A percentile compares a stretch with the other conserved stretches of the same genome.
phyloP scores from a whole-genome alignment of 2,888 invertebrate species.

The Epinotia bilunana region DNA sequence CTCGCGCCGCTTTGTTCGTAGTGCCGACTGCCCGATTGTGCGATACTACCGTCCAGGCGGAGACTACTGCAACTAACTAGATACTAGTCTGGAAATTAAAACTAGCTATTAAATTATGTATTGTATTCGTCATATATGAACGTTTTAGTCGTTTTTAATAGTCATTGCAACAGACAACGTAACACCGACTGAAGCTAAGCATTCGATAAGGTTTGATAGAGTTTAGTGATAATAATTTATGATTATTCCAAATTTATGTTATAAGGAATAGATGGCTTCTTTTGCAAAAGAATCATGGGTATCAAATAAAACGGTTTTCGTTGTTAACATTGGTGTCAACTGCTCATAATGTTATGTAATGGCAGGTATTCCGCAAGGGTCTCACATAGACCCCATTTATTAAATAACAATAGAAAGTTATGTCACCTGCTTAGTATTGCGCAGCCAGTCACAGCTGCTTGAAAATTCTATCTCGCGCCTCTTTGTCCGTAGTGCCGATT shows the following conservation, averaged over 20 bases:
- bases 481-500: slow-evolving; percentile 14
- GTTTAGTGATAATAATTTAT: too few relatives aligned
- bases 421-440: neutral
- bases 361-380: too few relatives aligned
- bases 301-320: too few relatives aligned
- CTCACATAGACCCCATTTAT: too few relatives aligned
- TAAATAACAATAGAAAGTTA: too few relatives aligned
- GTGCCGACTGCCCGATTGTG: slow-evolving; percentile 28
- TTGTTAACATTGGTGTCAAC: too few relatives aligned
- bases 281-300: too few relatives aligned
- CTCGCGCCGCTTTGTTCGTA: slow-evolving; percentile 26
- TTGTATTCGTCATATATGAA: neutral
- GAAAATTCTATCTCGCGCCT: slow-evolving; percentile 14
- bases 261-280: too few relatives aligned
- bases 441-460: neutral
- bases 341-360: too few relatives aligned
- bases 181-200: too few relatives aligned
- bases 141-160: neutral
- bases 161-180: neutral
- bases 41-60: neutral
- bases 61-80: slow-evolving; percentile 7
- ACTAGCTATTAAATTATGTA: neutral
- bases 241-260: too few relatives aligned
- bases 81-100: neutral
- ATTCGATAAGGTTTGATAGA: too few relatives aligned